phyloP scores from a whole-genome alignment of 2,797 vertebrate species.

The Kryptolebias ocellatus region DNA sequence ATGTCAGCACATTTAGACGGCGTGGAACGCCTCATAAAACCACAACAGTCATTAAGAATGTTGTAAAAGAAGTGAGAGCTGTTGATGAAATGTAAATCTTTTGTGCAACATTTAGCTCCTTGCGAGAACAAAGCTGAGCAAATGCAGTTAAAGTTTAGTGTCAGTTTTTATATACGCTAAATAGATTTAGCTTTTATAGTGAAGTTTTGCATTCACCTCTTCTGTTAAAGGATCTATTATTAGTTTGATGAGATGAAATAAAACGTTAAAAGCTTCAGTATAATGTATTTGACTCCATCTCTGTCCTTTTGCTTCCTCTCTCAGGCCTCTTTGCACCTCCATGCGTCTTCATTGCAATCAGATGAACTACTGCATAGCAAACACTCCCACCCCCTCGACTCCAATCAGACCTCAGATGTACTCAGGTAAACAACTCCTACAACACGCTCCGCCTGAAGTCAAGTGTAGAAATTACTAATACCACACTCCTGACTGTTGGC shows the following conservation, averaged over 20 bases:
- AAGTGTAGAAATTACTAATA: conserved; percentile 18
- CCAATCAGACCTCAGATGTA: conserved; percentile 99
- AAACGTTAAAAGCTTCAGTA: conserved; percentile 46
- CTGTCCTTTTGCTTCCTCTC: conserved; percentile 19
- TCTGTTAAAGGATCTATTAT: conserved; percentile 28
- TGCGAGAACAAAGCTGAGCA: neutral
- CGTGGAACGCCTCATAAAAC: neutral
- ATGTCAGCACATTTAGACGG: neutral
- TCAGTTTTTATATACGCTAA: no score
- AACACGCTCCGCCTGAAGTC: conserved; percentile 20
- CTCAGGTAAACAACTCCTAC: conserved; percentile 88
- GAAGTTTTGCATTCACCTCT: neutral
- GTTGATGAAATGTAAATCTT: conserved; percentile 9
- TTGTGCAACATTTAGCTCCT: neutral
- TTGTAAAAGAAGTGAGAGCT: conserved; percentile 4
- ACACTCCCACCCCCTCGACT: conserved; percentile 99
- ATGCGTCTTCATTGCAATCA: conserved; percentile 98
- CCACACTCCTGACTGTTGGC: conserved; percentile 1
- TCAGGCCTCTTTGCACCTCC: conserved; percentile 98
- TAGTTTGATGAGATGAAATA: conserved; percentile 45
- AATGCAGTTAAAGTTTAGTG: neutral
- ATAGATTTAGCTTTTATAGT: no score
- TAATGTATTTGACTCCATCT: conserved; percentile 18
- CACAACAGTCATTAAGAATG: neutral
- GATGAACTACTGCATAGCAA: conserved; percentile 99